phyloP scores from a whole-genome alignment of 2,797 vertebrate genomes.

The Rhynchonycteris naso region DNA sequence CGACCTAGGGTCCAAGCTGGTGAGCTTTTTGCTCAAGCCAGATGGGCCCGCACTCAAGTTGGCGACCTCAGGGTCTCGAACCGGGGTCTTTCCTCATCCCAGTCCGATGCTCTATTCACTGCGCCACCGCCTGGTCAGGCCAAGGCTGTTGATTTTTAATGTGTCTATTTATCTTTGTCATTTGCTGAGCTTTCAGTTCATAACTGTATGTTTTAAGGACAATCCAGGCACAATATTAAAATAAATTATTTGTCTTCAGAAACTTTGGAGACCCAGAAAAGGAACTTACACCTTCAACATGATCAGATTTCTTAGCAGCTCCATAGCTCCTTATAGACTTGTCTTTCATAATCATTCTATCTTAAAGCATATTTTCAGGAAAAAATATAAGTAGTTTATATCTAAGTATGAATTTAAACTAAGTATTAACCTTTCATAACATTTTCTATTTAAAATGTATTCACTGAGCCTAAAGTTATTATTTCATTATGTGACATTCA shows the following conservation, averaged over 20 bases:
- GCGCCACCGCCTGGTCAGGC: no score
- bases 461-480: background rate
- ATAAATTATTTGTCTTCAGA: background rate
- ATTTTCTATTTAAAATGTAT: constrained; percentile 1
- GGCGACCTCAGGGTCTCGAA: no score
- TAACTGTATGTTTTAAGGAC: background rate
- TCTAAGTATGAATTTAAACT: background rate
- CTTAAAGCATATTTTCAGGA: background rate
- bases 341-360: background rate
- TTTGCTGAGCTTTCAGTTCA: background rate
- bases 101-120: no score
- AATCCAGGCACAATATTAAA: background rate
- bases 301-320: background rate
- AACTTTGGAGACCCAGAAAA: background rate
- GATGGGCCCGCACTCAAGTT: no score
- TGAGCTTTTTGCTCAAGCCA: no score
- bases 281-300: background rate
- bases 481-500: background rate
- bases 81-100: no score
- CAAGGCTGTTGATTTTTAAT: background rate
- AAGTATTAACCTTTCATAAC: background rate
- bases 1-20: no score
- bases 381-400: background rate
- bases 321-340: background rate
- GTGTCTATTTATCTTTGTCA: background rate